Conservation (phyloP, 2,113 vertebrate genomes). For the Corydoras maculifer region DNA sequence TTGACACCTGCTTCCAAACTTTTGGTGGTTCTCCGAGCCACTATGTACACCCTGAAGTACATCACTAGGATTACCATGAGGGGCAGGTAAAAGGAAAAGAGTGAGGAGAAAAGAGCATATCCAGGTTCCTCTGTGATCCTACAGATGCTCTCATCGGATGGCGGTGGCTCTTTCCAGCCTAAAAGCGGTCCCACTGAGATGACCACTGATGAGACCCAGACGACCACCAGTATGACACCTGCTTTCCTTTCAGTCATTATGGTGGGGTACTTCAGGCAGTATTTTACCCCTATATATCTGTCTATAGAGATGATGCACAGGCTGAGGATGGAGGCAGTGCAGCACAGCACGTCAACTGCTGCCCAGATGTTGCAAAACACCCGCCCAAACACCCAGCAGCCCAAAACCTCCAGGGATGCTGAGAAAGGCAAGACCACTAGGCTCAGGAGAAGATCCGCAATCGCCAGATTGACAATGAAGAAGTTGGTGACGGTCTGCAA, state of each 20-base stretch:
- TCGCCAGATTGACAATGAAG: constrained; percentile 95
- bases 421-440: constrained; percentile 92
- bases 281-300: constrained; percentile 90
- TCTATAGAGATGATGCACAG: constrained; percentile 95
- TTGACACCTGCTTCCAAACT: constrained; percentile 94
- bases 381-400: constrained; percentile 92
- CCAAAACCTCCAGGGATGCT: constrained; percentile 87
- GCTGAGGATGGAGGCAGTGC: constrained; percentile 97
- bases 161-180: constrained; percentile 94
- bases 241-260: constrained; percentile 95
- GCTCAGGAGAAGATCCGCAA: constrained; percentile 89
- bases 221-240: constrained; percentile 75
- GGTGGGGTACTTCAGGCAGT: constrained; percentile 92
- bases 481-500: constrained; percentile 95
- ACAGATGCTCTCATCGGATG: constrained; percentile 81
- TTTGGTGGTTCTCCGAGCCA: constrained; percentile 86
- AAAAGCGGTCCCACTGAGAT: constrained; percentile 93
- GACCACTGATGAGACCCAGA: constrained; percentile 86
- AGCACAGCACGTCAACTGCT: constrained; percentile 95
- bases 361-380: constrained; percentile 98
- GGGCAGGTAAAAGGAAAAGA: constrained; percentile 96
- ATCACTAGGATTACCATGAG: constrained; percentile 91
- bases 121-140: constrained; percentile 91
- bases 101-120: constrained; percentile 93
- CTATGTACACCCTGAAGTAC: constrained; percentile 94